Percentiles rank a stretch among this genome's conserved stretches.
These are phyloP conservation scores for Gymnoscopelus microlampas DNA, from an alignment of 2,797 vertebrate genomes.

Conservation along the genomic window DNA sequence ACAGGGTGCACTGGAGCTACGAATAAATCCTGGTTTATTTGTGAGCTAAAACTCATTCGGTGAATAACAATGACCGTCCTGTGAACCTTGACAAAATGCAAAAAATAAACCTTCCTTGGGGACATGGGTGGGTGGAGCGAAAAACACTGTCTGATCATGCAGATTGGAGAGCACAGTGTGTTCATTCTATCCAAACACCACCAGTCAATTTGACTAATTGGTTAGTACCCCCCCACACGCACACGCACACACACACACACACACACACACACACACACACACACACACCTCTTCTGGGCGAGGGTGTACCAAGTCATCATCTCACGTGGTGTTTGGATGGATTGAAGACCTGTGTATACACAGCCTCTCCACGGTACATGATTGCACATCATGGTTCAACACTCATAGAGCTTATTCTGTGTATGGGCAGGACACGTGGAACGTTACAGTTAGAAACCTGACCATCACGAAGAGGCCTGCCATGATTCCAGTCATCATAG, in stretches of 20 bases:
- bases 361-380: too few species aligned
- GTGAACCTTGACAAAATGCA: slow-evolving; percentile 32
- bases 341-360: too few species aligned
- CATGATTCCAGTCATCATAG: slow-evolving; percentile 25
- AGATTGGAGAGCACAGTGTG: too few species aligned
- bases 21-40: slow-evolving; percentile 39
- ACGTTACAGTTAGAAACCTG: slow-evolving; percentile 60
- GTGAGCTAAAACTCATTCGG: slow-evolving; percentile 33
- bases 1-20: slow-evolving; percentile 36
- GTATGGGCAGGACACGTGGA: slow-evolving; percentile 38
- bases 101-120: slow-evolving; percentile 20
- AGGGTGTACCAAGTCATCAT: not conserved
- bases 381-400: not conserved
- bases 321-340: not conserved
- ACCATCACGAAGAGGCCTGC: slow-evolving; percentile 1
- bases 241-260: too few species aligned
- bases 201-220: too few species aligned
- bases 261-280: too few species aligned
- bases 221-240: too few species aligned
- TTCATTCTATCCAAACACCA: too few species aligned
- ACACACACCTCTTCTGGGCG: too few species aligned
- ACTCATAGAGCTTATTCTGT: slow-evolving; percentile 56
- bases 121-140: slow-evolving; percentile 11
- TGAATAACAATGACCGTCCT: not conserved
- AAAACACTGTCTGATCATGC: too few species aligned